A percentile compares a stretch with the other conserved stretches of the same genome.
These are phyloP conservation scores for Cydia amplana DNA, from an alignment of 1,140 invertebrate genomes.

Conservation along the genomic window DNA sequence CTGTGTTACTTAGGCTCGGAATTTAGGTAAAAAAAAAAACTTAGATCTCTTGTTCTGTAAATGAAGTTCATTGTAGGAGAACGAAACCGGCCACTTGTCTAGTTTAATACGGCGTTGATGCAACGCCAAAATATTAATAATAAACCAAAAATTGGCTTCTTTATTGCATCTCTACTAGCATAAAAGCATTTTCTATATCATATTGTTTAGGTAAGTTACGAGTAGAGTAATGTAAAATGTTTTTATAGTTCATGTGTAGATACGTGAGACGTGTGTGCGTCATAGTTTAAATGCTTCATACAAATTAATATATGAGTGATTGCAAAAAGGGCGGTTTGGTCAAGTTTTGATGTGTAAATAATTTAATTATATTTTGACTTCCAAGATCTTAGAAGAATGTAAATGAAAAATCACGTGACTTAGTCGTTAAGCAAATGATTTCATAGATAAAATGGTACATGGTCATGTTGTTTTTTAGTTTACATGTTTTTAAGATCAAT, in stretches of 20 bases:
- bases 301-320: conserved; percentile 10
- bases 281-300: conserved; percentile 1
- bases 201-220: conserved; percentile 58
- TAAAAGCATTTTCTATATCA: conserved; percentile 66
- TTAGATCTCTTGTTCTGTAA: neutral
- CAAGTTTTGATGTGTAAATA: neutral
- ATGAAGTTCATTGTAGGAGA: neutral
- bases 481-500: too few species aligned
- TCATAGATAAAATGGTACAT: too few species aligned
- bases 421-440: too few species aligned
- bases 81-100: conserved; percentile 23
- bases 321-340: conserved; percentile 5
- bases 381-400: too few species aligned
- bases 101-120: conserved; percentile 56
- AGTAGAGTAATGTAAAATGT: conserved; percentile 65
- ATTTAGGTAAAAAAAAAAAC: too few species aligned
- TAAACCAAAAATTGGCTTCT: conserved; percentile 72
- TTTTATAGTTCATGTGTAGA: conserved; percentile 47
- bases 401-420: too few species aligned
- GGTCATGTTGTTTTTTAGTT: too few species aligned
- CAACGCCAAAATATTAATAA: conserved; percentile 52
- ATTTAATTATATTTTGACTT: neutral
- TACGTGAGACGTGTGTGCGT: neutral
- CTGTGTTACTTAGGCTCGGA: too few species aligned
- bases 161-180: conserved; percentile 58